Evolutionary conservation across 2,888 invertebrate genomes (phyloP).

Genomic region (Stratiomys singularior): DNA sequence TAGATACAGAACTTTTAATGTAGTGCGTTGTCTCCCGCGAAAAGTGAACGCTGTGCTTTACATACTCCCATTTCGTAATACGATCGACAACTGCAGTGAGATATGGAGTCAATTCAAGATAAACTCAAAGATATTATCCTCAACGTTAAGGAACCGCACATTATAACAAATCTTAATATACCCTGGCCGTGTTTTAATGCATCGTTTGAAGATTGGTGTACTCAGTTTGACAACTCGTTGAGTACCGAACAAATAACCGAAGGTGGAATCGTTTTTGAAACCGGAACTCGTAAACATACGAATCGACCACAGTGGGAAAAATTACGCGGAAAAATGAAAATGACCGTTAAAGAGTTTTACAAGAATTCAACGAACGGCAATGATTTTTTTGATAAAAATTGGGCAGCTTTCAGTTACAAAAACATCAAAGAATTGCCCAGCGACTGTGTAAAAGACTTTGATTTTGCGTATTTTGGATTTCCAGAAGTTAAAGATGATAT

Average conservation of each 20-base stretch:
- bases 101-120: conserved; percentile 15
- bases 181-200: conserved; percentile 60
- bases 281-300: conserved; percentile 54
- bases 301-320: conserved; percentile 84
- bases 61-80: no score
- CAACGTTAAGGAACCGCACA: conserved; percentile 60
- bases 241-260: neutral
- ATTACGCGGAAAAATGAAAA: conserved; percentile 69
- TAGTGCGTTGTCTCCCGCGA: no score
- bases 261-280: conserved; percentile 56
- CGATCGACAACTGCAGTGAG: no score
- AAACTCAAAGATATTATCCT: conserved; percentile 58
- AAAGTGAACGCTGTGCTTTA: no score
- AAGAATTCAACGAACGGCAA: conserved; percentile 61
- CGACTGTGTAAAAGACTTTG: conserved; percentile 64
- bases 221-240: conserved; percentile 1
- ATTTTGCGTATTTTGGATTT: conserved; percentile 80
- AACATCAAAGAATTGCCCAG: conserved; percentile 57
- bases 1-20: no score
- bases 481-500: conserved; percentile 73
- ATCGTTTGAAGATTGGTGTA: conserved; percentile 59
- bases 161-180: conserved; percentile 57
- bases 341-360: conserved; percentile 75
- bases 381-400: conserved; percentile 66
- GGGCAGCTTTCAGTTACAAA: conserved; percentile 61